These are phyloP conservation scores for Cydia strobilella DNA, from an alignment of 1,140 invertebrate species.

Conservation along the genomic window DNA sequence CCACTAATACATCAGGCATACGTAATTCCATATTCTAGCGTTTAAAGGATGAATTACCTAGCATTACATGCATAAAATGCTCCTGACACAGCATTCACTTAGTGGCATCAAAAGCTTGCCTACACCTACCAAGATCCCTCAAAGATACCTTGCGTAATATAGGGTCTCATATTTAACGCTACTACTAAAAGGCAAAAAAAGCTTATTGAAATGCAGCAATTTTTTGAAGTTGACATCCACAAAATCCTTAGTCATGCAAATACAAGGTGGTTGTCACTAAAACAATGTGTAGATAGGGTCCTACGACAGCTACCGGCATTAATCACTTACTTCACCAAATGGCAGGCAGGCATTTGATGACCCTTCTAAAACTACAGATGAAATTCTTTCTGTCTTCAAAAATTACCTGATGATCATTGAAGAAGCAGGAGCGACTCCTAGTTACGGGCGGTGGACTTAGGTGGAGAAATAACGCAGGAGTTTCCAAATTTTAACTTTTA, in stretches of 20 bases:
- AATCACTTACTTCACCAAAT: slow-evolving; percentile 53
- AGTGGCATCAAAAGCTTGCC: slow-evolving; percentile 50
- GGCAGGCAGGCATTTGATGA: slow-evolving; percentile 46
- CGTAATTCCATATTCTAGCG: slow-evolving; percentile 52
- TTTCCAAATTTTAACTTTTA: no score
- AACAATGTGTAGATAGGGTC: slow-evolving; percentile 58
- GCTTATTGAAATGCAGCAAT: slow-evolving; percentile 59
- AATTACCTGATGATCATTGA: no score
- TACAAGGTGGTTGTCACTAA: slow-evolving; percentile 63
- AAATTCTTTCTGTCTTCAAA: no score
- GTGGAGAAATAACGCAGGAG: no score
- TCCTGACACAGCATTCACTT: slow-evolving; percentile 57
- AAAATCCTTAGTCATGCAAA: slow-evolving; percentile 55
- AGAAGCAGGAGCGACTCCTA: no score
- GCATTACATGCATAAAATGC: slow-evolving; percentile 56
- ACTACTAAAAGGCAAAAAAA: slow-evolving; percentile 50
- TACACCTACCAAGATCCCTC: slow-evolving; percentile 44
- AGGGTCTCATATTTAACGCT: slow-evolving; percentile 56
- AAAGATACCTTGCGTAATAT: slow-evolving; percentile 43
- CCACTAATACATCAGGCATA: slow-evolving; percentile 55
- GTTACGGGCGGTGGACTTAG: no score
- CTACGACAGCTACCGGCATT: slow-evolving; percentile 57
- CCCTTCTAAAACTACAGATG: no score
- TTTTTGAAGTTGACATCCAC: slow-evolving; percentile 54
- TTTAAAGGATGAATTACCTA: slow-evolving; percentile 44